phyloP scores from a whole-genome alignment of 2,113 vertebrate genomes.

The Carlito syrichta region DNA sequence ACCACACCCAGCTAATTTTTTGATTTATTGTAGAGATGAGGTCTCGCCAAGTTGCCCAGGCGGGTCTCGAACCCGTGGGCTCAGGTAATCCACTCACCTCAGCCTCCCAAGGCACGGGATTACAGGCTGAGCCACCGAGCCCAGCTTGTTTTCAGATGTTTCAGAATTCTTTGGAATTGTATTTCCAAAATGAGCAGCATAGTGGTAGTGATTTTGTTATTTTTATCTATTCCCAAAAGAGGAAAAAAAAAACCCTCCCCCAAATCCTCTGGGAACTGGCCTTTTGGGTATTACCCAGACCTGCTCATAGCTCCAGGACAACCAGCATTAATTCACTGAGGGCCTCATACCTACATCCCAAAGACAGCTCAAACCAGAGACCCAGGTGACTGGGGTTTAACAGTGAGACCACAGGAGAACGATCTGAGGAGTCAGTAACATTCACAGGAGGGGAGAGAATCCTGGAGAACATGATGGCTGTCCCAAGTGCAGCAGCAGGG shows the following conservation, averaged over 20 bases:
- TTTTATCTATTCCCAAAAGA: background rate
- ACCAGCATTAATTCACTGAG: background rate
- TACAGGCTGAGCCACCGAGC: too few species aligned
- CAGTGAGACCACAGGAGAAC: background rate
- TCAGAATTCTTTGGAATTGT: conserved; percentile 20
- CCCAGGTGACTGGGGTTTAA: background rate
- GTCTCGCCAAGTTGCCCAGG: too few species aligned
- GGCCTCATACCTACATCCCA: background rate
- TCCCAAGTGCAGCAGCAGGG: background rate
- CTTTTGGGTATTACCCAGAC: background rate
- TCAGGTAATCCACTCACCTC: too few species aligned
- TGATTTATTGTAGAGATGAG: too few species aligned
- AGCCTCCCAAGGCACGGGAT: too few species aligned
- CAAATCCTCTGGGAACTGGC: background rate
- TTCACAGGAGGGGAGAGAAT: background rate
- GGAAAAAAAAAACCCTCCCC: background rate
- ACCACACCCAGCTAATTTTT: too few species aligned
- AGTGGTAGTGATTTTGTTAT: background rate
- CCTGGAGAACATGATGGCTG: background rate
- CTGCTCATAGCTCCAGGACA: background rate
- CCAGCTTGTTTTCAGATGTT: conserved; percentile 31
- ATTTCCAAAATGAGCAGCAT: background rate
- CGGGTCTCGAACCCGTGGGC: too few species aligned
- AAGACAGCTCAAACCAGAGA: background rate
- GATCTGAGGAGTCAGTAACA: background rate